Conservation (phyloP, 2,797 vertebrate species). For the Spizella passerina region DNA sequence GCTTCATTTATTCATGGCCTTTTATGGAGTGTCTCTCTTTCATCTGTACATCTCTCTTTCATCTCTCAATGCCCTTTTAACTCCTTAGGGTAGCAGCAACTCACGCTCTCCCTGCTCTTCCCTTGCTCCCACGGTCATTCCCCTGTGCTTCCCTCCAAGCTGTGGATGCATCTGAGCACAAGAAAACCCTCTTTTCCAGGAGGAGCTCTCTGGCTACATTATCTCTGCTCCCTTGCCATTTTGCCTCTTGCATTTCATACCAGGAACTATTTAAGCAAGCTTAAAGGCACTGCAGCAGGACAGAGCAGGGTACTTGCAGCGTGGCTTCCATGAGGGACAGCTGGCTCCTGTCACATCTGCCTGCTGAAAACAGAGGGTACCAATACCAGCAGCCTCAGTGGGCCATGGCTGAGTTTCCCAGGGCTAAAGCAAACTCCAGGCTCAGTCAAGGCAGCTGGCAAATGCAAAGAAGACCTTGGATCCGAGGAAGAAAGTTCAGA, state of each 20-base stretch:
- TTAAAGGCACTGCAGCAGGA: background rate
- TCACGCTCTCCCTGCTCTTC: background rate
- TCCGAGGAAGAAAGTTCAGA: accelerated
- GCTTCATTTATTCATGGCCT: slow-evolving; percentile 45
- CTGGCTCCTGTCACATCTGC: background rate
- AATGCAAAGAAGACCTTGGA: background rate
- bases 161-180: background rate
- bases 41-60: slow-evolving; percentile 20
- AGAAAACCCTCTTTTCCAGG: background rate
- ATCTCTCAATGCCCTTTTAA: slow-evolving; percentile 45
- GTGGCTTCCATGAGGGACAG: background rate
- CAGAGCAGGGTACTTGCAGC: background rate
- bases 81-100: slow-evolving; percentile 1
- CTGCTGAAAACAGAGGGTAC: background rate
- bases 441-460: background rate
- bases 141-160: background rate
- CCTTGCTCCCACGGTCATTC: background rate
- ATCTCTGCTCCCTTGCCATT: background rate
- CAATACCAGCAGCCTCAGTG: background rate
- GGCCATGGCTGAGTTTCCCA: accelerated
- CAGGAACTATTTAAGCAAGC: accelerated
- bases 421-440: background rate
- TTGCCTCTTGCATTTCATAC: background rate
- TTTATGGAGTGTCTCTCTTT: slow-evolving; percentile 25
- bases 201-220: background rate